Percentiles rank a stretch among this genome's conserved stretches.
These are phyloP conservation scores for Pachyramphus minor DNA, from an alignment of 2,113 vertebrate genomes.

Conservation along the genomic window DNA sequence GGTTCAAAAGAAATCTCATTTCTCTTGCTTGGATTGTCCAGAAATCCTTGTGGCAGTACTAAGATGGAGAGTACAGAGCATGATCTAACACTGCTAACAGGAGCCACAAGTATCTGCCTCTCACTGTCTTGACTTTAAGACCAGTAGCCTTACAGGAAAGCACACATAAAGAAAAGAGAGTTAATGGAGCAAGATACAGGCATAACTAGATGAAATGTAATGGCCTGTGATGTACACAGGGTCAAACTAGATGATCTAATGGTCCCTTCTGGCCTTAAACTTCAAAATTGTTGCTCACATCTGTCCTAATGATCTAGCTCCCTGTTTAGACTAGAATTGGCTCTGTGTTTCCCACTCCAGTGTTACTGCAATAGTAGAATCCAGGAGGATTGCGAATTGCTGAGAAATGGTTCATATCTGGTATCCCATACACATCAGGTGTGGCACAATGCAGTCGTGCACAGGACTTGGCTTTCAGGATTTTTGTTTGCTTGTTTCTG, in stretches of 20 bases:
- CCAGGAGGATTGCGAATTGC: not conserved
- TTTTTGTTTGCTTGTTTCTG: not conserved
- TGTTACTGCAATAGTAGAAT: not conserved
- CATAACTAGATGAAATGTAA: not conserved
- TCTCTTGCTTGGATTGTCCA: not conserved
- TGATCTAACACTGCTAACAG: too few species aligned
- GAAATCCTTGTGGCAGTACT: not conserved
- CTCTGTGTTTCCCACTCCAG: not conserved
- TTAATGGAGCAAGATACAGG: not conserved
- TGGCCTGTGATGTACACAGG: not conserved
- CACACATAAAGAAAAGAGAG: not conserved
- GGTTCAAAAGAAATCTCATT: not conserved
- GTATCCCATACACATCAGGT: not conserved
- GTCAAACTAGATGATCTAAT: not conserved
- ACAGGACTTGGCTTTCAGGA: not conserved
- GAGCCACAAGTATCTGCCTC: too few species aligned
- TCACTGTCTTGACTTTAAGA: too few species aligned
- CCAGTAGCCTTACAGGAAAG: not conserved
- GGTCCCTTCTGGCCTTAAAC: not conserved
- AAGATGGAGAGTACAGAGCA: not conserved
- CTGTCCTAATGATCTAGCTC: not conserved
- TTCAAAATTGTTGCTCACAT: not conserved
- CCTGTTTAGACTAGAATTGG: not conserved
- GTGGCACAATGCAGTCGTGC: not conserved
- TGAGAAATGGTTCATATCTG: not conserved